Evolutionary conservation across 2,888 invertebrate species (phyloP).

Genomic region (Lasioglossum morio): DNA sequence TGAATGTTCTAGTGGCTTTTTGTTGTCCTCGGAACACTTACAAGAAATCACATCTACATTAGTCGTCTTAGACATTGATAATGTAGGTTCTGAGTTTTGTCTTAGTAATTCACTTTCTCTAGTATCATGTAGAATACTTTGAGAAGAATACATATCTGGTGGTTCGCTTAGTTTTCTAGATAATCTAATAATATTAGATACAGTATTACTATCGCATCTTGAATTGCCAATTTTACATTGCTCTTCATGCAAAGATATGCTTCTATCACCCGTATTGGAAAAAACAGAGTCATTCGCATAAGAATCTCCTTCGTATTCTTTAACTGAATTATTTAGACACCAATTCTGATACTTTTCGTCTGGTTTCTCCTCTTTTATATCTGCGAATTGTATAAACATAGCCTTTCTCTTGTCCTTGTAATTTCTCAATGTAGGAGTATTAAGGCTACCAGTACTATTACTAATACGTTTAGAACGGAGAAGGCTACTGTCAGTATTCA

Average conservation of each 20-base stretch:
- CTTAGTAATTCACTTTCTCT: conserved; percentile 62
- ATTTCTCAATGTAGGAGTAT: conserved; percentile 67
- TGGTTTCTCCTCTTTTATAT: conserved; percentile 65
- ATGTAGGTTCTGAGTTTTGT: conserved; percentile 74
- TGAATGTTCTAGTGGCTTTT: conserved; percentile 28
- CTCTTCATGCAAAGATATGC: conserved; percentile 39
- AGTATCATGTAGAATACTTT: conserved; percentile 38
- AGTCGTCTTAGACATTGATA: conserved; percentile 58
- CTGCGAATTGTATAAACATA: conserved; percentile 71
- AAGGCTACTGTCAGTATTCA: conserved; percentile 77
- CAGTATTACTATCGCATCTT: conserved; percentile 22
- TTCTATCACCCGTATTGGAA: conserved; percentile 41
- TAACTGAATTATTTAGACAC: conserved; percentile 37
- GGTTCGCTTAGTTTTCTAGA: conserved; percentile 79
- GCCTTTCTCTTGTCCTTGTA: conserved; percentile 71
- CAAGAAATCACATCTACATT: conserved; percentile 64
- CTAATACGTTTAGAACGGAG: conserved; percentile 79
- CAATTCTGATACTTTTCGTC: conserved; percentile 39
- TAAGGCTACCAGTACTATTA: conserved; percentile 80
- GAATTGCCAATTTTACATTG: conserved; percentile 27
- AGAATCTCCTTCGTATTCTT: conserved; percentile 28
- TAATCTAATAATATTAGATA: conserved; percentile 52
- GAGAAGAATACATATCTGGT: conserved; percentile 74
- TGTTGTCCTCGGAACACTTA: conserved; percentile 36
- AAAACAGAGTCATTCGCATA: conserved; percentile 35